Evolutionary conservation across 37 sponge, comb jelly and placozoan genomes (phyloP).

Genomic region (Amphimedon queenslandica): DNA sequence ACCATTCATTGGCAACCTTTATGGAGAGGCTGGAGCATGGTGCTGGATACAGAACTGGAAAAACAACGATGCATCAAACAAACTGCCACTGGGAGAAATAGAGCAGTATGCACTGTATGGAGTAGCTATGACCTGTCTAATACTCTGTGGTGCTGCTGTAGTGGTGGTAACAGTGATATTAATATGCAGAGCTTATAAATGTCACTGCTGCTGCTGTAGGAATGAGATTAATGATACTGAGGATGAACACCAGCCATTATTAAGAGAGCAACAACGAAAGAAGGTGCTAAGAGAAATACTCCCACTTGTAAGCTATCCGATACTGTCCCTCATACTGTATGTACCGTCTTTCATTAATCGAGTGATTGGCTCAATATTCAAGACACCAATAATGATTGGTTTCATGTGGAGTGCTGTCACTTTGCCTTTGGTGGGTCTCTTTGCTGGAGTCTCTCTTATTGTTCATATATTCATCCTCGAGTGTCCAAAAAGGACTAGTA

Average conservation of each 20-base stretch:
- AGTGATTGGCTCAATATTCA: too few relatives aligned
- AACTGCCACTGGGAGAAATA: neutral
- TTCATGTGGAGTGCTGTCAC: neutral
- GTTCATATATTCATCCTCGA: neutral
- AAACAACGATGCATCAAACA: too few relatives aligned
- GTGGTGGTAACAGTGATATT: neutral
- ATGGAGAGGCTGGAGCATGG: slow-evolving; percentile 15
- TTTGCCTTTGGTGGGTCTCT: neutral
- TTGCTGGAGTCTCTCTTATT: neutral
- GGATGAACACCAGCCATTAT: neutral
- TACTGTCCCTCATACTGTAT: neutral
- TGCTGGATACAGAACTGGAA: slow-evolving; percentile 8
- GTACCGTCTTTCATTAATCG: neutral
- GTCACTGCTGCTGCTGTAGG: too few relatives aligned
- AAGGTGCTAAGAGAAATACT: neutral
- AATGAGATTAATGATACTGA: neutral
- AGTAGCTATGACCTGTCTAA: neutral
- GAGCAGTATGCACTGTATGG: neutral
- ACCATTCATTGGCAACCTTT: neutral
- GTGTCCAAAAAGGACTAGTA: neutral
- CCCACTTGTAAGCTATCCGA: neutral
- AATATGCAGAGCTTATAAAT: neutral
- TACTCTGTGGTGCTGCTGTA: neutral
- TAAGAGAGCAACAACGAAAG: neutral
- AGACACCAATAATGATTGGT: too few relatives aligned